phyloP scores from a whole-genome alignment of 2,888 invertebrate species.

The Amphipyra tragopoginis region DNA sequence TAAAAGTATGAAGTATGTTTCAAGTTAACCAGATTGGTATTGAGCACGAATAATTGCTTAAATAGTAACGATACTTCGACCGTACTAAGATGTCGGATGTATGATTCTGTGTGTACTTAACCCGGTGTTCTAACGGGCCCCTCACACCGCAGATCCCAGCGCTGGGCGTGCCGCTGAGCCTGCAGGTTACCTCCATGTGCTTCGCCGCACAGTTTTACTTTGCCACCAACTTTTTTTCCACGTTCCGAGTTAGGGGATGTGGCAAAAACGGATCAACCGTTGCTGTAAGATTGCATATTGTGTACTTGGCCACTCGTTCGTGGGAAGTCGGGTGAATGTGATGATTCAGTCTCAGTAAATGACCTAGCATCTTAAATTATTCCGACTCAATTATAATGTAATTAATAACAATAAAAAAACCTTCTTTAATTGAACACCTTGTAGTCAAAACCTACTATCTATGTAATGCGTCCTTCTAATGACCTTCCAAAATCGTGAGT shows the following conservation, averaged over 20 bases:
- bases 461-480: neutral
- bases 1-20: too few species aligned
- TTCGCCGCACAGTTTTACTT: constrained; percentile 91
- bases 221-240: constrained; percentile 92
- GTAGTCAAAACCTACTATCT: neutral
- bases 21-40: neutral
- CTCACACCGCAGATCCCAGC: constrained; percentile 80
- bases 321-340: constrained; percentile 53
- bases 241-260: constrained; percentile 95
- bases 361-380: neutral
- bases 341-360: constrained; percentile 49
- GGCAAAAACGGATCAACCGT: constrained; percentile 99
- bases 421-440: too few species aligned
- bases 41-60: neutral
- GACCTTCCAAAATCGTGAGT: neutral
- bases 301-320: constrained; percentile 46
- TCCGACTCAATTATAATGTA: too few species aligned
- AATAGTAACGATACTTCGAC: neutral
- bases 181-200: constrained; percentile 86
- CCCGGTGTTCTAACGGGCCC: constrained; percentile 33
- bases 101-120: constrained; percentile 13
- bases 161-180: constrained; percentile 78
- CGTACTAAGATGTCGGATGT: constrained; percentile 6
- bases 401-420: too few species aligned
- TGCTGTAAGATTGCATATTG: constrained; percentile 93